Evolutionary conservation across 2,888 invertebrate species (phyloP), one percentile per base, ranked within the genome.

Genomic region (Trypoxylon attenuatum): DNA sequence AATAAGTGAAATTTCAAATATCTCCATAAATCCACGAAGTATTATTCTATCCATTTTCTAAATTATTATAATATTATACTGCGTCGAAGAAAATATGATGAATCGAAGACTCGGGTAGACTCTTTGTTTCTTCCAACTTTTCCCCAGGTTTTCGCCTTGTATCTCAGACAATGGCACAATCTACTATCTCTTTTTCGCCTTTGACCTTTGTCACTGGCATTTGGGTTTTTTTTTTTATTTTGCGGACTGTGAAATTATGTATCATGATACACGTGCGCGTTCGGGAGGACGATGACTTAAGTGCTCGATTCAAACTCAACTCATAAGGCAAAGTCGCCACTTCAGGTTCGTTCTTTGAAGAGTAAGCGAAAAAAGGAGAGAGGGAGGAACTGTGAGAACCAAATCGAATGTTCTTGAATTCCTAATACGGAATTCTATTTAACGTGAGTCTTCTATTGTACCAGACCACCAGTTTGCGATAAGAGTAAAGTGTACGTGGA

Each of bases 361-460:
- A 41, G 63, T n/a, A n/a, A n/a, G n/a, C n/a, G n/a, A n/a, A n/a
- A n/a, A n/a, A n/a, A n/a, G n/a, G n/a, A n/a, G n/a, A n/a, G n/a
- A n/a, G n/a, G n/a, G 59, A 38, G 21, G 45, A 50, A 63, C 45
- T 38, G 60, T 58, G 59, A 66, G 62, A 73, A 50, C 41, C 41
- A 45, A 47, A 52, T 43, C 61, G 69, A 69, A 73, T 73, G 65
- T 46, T 52, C 50, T 54, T 66, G 65, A 46, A 69, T 59, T 58
- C 69, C 66, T 69, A 69, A 73, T 66, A 73, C 47, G 60, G 69
- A 38, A 19, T 59, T 54, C 56, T 51, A 22, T 66, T 65, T 65
- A 61, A 55, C 62, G 19, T 25, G 33, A 39, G 23, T 21, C 41
- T 47, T 72, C 57, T 64, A 57, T 60, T 33, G 43, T 47, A 16